Evolutionary conservation across 1,140 invertebrate species (phyloP).

Genomic region (Zaprionus tsacasi): DNA sequence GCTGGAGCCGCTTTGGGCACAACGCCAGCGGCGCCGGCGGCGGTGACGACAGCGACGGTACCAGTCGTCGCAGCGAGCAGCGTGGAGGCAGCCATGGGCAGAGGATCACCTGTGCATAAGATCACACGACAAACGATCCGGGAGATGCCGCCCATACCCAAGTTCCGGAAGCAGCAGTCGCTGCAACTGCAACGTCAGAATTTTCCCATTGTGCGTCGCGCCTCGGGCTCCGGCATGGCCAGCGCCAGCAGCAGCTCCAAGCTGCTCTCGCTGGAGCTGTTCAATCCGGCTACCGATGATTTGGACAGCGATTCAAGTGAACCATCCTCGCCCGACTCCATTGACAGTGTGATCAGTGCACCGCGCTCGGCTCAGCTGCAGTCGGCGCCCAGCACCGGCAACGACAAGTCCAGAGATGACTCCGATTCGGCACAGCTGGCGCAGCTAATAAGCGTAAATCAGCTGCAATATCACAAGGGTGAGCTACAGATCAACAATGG

Average conservation of each 20-base stretch:
- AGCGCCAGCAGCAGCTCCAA: conserved; percentile 84
- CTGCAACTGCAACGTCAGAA: conserved; percentile 82
- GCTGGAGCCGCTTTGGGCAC: background rate
- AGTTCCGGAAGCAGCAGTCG: conserved; percentile 86
- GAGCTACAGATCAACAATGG: conserved; percentile 67
- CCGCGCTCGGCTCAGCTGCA: conserved; percentile 60
- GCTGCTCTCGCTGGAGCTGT: conserved; percentile 91
- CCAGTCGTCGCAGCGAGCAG: conserved; percentile 34
- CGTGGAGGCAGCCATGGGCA: background rate
- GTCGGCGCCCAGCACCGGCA: conserved; percentile 25
- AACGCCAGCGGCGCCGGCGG: conserved; percentile 51
- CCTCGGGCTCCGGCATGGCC: conserved; percentile 82
- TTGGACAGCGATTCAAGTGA: conserved; percentile 95
- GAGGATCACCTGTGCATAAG: conserved; percentile 34
- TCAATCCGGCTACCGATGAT: conserved; percentile 95
- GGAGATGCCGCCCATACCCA: conserved; percentile 86
- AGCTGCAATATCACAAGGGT: conserved; percentile 61
- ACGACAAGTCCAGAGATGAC: conserved; percentile 44
- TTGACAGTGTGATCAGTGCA: conserved; percentile 92
- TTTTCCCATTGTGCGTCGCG: conserved; percentile 87
- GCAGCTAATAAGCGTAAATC: conserved; percentile 50
- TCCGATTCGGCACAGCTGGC: conserved; percentile 41
- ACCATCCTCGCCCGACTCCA: conserved; percentile 93
- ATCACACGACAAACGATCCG: conserved; percentile 87
- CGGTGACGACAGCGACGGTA: conserved; percentile 46